A percentile compares a stretch with the other conserved stretches of the same genome.
Conservation (phyloP, 2,113 vertebrate species). For the Tauraco erythrolophus region DNA sequence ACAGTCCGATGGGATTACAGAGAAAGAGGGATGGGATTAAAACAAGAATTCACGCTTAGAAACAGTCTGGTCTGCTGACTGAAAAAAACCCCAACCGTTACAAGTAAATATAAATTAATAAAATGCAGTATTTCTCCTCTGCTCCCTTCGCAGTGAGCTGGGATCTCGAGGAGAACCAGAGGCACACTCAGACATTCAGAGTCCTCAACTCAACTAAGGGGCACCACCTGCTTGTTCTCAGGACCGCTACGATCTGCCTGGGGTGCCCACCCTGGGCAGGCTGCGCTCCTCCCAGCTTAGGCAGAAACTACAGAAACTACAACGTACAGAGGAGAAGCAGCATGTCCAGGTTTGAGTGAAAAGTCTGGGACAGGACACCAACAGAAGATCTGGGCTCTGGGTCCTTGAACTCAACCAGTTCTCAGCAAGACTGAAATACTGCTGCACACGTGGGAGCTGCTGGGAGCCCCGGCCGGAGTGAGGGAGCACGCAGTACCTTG, state of each 20-base stretch:
- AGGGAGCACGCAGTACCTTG: not conserved
- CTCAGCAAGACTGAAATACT: not conserved
- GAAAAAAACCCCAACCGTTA: not conserved
- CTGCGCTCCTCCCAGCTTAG: not conserved
- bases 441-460: not conserved
- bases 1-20: constrained; percentile 2
- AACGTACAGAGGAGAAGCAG: not conserved
- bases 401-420: not conserved
- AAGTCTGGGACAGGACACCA: not conserved
- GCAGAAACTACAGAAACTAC: not conserved
- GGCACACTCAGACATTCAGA: not conserved
- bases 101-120: not conserved
- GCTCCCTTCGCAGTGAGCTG: not conserved
- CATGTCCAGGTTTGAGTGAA: not conserved
- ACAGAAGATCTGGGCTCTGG: not conserved
- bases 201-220: not conserved
- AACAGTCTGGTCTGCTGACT: not conserved
- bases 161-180: not conserved
- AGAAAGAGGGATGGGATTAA: not conserved
- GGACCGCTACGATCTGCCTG: not conserved
- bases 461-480: not conserved
- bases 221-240: not conserved
- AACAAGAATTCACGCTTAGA: not conserved
- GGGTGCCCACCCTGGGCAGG: not conserved
- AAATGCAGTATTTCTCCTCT: not conserved